Conservation (phyloP, 2,888 invertebrate species). For the Drosophila mimica region DNA sequence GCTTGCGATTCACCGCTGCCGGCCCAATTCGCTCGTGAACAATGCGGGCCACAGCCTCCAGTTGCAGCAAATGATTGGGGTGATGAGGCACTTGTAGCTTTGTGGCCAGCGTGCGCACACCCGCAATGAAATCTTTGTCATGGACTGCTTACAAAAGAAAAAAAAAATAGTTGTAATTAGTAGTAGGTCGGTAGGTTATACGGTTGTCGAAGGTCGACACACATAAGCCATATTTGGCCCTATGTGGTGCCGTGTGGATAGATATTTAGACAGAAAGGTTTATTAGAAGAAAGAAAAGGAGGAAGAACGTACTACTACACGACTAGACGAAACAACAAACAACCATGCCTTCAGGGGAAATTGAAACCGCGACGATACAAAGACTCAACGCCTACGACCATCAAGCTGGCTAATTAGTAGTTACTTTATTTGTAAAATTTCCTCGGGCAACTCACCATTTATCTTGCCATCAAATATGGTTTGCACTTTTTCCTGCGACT, state of each 20-base stretch:
- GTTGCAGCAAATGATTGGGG: constrained; percentile 90
- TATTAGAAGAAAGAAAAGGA: too few relatives aligned
- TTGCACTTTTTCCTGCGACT: constrained; percentile 86
- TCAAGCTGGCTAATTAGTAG: background rate
- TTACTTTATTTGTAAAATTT: background rate
- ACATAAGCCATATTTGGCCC: too few relatives aligned
- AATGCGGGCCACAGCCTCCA: constrained; percentile 89
- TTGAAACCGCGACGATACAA: too few relatives aligned
- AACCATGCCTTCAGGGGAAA: too few relatives aligned
- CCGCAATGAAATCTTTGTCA: constrained; percentile 92
- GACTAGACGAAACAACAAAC: too few relatives aligned
- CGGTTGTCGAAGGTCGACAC: too few relatives aligned
- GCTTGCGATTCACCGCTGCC: constrained; percentile 84
- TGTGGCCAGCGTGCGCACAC: constrained; percentile 92
- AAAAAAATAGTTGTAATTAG: constrained; percentile 5
- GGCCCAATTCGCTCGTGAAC: constrained; percentile 87
- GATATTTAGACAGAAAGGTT: too few relatives aligned
- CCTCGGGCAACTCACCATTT: constrained; percentile 88
- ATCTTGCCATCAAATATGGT: constrained; percentile 93
- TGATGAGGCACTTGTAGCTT: constrained; percentile 93
- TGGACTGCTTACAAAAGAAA: constrained; percentile 87
- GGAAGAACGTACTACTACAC: too few relatives aligned
- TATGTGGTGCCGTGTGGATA: too few relatives aligned
- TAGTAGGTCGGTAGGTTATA: too few relatives aligned
- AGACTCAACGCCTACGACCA: too few relatives aligned